Evolutionary conservation across 2,888 invertebrate genomes (phyloP).

Genomic region (Drosophila emarginata): DNA sequence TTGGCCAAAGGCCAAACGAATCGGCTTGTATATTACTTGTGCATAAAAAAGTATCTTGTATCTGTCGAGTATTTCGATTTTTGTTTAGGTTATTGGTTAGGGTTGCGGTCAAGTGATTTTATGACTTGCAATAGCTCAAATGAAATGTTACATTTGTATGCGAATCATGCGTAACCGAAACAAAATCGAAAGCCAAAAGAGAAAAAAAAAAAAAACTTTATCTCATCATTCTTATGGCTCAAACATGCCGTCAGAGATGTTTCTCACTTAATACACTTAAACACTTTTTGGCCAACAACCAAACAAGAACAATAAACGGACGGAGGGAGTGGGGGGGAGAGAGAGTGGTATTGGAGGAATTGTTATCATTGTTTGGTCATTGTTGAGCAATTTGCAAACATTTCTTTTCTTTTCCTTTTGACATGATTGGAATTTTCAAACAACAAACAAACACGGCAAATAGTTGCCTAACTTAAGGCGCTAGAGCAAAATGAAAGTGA

Average conservation of each 20-base stretch:
- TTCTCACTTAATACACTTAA: conserved; percentile 13
- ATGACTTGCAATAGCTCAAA: conserved; percentile 3
- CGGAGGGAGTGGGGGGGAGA: not conserved
- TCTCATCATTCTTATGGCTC: conserved; percentile 1
- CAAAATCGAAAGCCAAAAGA: not conserved
- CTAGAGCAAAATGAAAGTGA: not conserved
- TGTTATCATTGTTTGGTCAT: conserved; percentile 6
- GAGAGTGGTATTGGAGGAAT: not conserved
- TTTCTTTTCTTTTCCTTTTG: not conserved
- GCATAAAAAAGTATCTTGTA: conserved; percentile 1
- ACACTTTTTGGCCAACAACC: not conserved
- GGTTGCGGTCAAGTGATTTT: conserved; percentile 7
- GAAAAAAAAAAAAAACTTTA: not conserved
- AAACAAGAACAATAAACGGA: not conserved
- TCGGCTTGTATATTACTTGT: not conserved
- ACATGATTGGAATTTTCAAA: conserved; percentile 15
- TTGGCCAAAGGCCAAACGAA: conserved; percentile 34
- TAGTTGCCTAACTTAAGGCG: conserved; percentile 1
- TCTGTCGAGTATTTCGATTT: not conserved
- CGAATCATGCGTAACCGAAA: not conserved
- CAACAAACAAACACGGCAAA: not conserved
- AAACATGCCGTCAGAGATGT: not conserved
- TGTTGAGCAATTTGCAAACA: conserved; percentile 13
- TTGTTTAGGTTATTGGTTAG: conserved; percentile 3
- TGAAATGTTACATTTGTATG: conserved; percentile 5